Evolutionary conservation across 2,888 invertebrate species (phyloP).

Genomic region (Pyralis farinalis): DNA sequence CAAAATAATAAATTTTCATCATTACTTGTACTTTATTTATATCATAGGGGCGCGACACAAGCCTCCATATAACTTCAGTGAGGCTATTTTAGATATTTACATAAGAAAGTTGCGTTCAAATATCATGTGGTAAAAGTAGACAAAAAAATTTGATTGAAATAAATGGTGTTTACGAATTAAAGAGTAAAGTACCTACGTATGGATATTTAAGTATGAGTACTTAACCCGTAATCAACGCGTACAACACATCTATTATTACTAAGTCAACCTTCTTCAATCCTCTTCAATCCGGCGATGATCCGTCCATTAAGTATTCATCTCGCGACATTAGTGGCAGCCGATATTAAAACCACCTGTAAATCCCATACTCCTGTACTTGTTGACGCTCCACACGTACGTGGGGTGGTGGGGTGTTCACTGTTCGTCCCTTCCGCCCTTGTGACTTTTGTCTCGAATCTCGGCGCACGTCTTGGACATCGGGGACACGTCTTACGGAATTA

Average conservation of each 20-base stretch:
- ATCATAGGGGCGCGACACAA: too few species aligned
- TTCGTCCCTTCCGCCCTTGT: slow-evolving; percentile 68
- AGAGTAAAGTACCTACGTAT: too few species aligned
- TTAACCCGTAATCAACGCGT: slow-evolving; percentile 10
- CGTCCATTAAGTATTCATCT: slow-evolving; percentile 78
- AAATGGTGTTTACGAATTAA: too few species aligned
- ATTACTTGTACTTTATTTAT: too few species aligned
- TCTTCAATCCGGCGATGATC: slow-evolving; percentile 52
- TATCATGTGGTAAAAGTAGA: too few species aligned
- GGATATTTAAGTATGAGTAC: too few species aligned
- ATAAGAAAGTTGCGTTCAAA: too few species aligned
- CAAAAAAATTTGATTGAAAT: too few species aligned
- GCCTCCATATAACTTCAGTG: too few species aligned
- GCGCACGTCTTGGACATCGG: slow-evolving; percentile 82
- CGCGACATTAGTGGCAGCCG: slow-evolving; percentile 74
- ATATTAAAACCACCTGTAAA: slow-evolving; percentile 81
- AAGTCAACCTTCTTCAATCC: slow-evolving; percentile 49
- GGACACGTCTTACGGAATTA: slow-evolving; percentile 82
- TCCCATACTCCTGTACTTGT: slow-evolving; percentile 58
- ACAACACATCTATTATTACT: slow-evolving; percentile 42
- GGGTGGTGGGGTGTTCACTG: slow-evolving; percentile 28
- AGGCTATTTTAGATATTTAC: too few species aligned
- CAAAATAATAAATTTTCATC: too few species aligned
- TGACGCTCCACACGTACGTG: slow-evolving; percentile 64
- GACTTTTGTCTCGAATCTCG: slow-evolving; percentile 80